Percentiles rank a stretch among this genome's conserved stretches.
phyloP scores from a whole-genome alignment of 2,113 vertebrate species.

The Tachycineta bicolor region DNA sequence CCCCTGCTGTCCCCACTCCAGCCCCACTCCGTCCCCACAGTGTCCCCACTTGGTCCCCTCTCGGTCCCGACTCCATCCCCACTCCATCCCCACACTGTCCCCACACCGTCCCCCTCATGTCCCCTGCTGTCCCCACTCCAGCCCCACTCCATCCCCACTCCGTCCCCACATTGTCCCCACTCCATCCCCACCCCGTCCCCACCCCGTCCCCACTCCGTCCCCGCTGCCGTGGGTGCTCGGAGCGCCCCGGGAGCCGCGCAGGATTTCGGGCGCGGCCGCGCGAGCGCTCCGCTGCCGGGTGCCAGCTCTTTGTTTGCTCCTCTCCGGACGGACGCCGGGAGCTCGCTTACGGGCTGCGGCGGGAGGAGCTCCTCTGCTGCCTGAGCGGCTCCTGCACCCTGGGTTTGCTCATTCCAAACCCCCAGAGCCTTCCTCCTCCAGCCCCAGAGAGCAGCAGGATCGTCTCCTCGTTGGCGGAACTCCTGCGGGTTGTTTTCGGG shows the following conservation, averaged over 20 bases:
- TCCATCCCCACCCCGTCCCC: no score
- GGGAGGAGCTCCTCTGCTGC: slow-evolving; percentile 21
- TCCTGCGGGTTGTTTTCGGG: neutral
- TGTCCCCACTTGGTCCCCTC: no score
- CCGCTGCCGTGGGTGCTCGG: fast-evolving
- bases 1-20: no score
- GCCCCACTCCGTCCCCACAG: no score
- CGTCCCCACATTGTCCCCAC: no score
- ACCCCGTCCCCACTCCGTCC: no score
- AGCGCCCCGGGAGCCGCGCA: no score
- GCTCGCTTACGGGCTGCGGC: slow-evolving; percentile 30
- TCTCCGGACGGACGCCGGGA: neutral
- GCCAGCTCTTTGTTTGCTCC: slow-evolving; percentile 55
- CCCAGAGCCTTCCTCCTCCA: fast-evolving
- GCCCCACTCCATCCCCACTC: no score
- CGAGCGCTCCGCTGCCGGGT: neutral
- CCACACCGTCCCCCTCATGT: no score
- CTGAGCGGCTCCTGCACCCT: neutral
- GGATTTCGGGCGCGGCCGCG: neutral
- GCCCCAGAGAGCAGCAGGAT: neutral
- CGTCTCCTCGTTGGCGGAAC: neutral
- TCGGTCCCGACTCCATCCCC: no score
- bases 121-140: no score
- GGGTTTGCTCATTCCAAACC: fast-evolving
- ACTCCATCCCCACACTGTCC: no score